Percentiles rank a stretch among this genome's conserved stretches.
Evolutionary conservation across 2,888 invertebrate species (phyloP).

Genomic region (Empis stercorea): DNA sequence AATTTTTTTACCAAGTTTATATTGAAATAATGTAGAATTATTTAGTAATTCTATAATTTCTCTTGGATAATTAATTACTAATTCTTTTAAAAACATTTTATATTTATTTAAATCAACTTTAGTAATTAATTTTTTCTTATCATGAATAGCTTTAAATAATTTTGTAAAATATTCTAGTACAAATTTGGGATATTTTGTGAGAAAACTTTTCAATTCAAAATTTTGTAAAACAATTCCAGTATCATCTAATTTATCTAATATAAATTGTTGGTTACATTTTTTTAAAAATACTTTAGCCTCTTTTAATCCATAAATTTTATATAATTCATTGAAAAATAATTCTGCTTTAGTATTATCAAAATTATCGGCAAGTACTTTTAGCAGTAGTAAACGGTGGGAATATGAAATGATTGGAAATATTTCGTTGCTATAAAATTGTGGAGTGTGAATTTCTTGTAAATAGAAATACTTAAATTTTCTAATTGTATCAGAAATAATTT

Average conservation of each 20-base stretch:
- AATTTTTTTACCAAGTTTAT: too few relatives aligned
- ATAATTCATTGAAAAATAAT: not conserved
- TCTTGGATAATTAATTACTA: too few relatives aligned
- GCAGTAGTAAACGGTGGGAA: not conserved
- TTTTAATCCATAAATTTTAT: not conserved
- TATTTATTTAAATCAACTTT: not conserved
- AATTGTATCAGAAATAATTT: not conserved
- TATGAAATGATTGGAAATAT: not conserved
- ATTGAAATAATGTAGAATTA: too few relatives aligned
- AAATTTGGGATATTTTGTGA: not conserved
- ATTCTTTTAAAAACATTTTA: too few relatives aligned
- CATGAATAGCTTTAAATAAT: not conserved
- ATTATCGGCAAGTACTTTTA: not conserved
- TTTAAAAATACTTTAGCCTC: not conserved
- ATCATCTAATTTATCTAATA: not conserved
- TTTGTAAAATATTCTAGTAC: not conserved
- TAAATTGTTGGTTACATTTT: not conserved
- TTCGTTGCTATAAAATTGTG: not conserved
- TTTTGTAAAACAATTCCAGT: not conserved
- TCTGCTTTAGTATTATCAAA: not conserved
- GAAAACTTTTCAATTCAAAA: not conserved
- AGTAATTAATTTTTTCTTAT: not conserved
- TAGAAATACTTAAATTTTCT: not conserved
- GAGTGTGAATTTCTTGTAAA: not conserved
- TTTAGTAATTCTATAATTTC: too few relatives aligned